A percentile compares a stretch with the other conserved stretches of the same genome.
Conservation (phyloP, 2,888 invertebrate genomes). For the Pachliopta kotzebuea region DNA sequence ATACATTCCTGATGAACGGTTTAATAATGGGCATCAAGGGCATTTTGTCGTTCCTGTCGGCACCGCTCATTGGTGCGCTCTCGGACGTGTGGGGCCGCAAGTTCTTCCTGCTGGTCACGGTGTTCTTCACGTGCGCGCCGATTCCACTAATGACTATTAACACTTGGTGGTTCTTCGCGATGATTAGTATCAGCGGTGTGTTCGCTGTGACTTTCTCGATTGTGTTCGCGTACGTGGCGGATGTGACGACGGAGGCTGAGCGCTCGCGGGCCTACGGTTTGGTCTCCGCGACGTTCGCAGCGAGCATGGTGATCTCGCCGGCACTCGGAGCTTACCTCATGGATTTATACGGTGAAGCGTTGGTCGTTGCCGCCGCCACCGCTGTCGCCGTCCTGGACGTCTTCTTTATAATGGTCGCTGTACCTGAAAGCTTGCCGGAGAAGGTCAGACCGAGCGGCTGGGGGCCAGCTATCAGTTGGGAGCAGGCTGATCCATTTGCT, state of each 20-base stretch:
- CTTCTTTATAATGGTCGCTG: constrained; percentile 98
- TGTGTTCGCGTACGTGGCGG: constrained; percentile 99
- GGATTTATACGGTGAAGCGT: constrained; percentile 90
- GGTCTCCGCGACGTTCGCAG: constrained; percentile 99
- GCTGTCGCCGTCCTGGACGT: constrained; percentile 97
- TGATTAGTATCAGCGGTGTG: constrained; percentile 99
- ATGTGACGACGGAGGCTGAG: constrained; percentile 98
- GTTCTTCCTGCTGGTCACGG: constrained; percentile 97
- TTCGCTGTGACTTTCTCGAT: constrained; percentile 99
- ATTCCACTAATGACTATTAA: constrained; percentile 99
- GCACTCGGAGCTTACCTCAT: constrained; percentile 95
- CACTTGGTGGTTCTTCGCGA: constrained; percentile 99
- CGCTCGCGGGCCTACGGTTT: constrained; percentile 97
- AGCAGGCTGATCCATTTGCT: constrained; percentile 98
- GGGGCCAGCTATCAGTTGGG: constrained; percentile 96
- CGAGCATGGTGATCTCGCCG: constrained; percentile 98
- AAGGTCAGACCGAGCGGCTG: constrained; percentile 89
- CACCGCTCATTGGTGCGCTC: constrained; percentile 97
- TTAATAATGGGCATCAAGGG: constrained; percentile 99
- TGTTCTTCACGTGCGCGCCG: constrained; percentile 99
- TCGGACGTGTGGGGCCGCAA: constrained; percentile 99
- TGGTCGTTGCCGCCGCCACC: constrained; percentile 97
- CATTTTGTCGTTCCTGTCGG: constrained; percentile 97
- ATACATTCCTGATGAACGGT: constrained; percentile 99
- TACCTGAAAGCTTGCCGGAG: constrained; percentile 98